phyloP scores from a whole-genome alignment of 92 coral and sea anemone genomes.

The Palythoa grandiflora region DNA sequence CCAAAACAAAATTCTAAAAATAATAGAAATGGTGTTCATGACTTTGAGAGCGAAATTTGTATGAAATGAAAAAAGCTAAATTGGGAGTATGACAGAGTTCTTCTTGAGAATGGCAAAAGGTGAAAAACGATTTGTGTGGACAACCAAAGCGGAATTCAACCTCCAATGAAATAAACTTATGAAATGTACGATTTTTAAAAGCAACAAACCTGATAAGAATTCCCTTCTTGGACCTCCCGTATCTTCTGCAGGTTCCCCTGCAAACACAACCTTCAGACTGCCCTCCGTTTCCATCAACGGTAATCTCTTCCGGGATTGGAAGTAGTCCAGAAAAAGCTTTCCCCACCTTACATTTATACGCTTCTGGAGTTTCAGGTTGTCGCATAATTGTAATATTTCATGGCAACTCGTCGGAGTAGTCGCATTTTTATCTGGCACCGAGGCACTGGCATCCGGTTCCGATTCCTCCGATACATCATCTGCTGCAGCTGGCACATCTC shows the following conservation, averaged over 20 bases:
- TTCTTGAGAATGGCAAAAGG: slow-evolving; percentile 15
- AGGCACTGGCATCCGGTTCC: slow-evolving; percentile 30
- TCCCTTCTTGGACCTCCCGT: slow-evolving; percentile 65
- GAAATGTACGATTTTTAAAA: slow-evolving; percentile 2
- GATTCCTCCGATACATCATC: slow-evolving; percentile 6
- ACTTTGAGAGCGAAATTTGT: slow-evolving; percentile 10
- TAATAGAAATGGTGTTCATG: slow-evolving; percentile 3
- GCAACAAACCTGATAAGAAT: slow-evolving; percentile 58
- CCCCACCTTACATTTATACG: slow-evolving; percentile 61
- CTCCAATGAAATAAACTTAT: neutral
- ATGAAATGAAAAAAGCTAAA: neutral
- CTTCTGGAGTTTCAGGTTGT: slow-evolving; percentile 46
- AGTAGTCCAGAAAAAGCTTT: slow-evolving; percentile 57
- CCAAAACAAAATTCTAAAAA: slow-evolving; percentile 15
- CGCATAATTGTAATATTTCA: slow-evolving; percentile 48
- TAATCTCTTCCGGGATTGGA: slow-evolving; percentile 57
- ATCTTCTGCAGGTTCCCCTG: slow-evolving; percentile 70
- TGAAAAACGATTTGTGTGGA: neutral
- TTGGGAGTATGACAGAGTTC: slow-evolving; percentile 8
- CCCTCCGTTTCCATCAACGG: slow-evolving; percentile 52
- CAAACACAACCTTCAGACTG: slow-evolving; percentile 56
- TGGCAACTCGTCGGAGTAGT: slow-evolving; percentile 26
- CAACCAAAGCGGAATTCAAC: slow-evolving; percentile 37
- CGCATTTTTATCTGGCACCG: slow-evolving; percentile 14
- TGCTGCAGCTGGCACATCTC: slow-evolving; percentile 1